Evolutionary conservation across 2,113 vertebrate species (phyloP), one percentile per base, ranked within the genome.

Genomic region (Xenopus laevis): DNA sequence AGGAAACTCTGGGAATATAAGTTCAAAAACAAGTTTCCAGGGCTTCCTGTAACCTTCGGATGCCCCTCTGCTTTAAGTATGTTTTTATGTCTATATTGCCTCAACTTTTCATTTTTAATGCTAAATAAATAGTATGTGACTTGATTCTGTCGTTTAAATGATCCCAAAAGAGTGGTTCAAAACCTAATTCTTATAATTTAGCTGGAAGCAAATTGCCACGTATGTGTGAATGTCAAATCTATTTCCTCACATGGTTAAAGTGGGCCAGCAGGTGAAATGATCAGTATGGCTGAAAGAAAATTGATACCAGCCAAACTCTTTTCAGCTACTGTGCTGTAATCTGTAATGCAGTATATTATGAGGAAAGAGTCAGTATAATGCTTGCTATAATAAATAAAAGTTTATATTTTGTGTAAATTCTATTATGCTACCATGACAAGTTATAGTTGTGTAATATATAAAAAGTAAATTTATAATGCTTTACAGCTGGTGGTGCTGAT

Each of bases 221-320:
- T 58, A 44, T 69, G 52, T 58, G 57, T 69, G 33, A 55, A 69
- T 69, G 67, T 57, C 67, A 69, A 57, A 69, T 69, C 67, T 17
- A 69, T 69, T 69, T 57, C 40, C 45, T 52, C 10, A 12, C 18
- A 7, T 33, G 21, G n/a, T 69, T 33, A 40, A 40, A 69, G 50
- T n/a, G 27, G 16, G 33, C 27, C 50, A 69, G 50, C 67, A 69
- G 30, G 50, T 69, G 23, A 69, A 57, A 69, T 69, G 33, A 57
- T 44, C 10, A 58, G 67, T 58, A 9, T 57, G 30, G 50, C 13
- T 69, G 16, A 69, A 69, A 40, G 50, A 57, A 69, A 69, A 69
- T 58, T 55, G 50, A 40, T 69, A 20, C 52, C 27, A 69, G 13
- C 47, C 67, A 57, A 46, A 53, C 44, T 40, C 18, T 47, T 4